Evolutionary conservation across 2,797 vertebrate species (phyloP).

Genomic region (Margarornis squamiger): DNA sequence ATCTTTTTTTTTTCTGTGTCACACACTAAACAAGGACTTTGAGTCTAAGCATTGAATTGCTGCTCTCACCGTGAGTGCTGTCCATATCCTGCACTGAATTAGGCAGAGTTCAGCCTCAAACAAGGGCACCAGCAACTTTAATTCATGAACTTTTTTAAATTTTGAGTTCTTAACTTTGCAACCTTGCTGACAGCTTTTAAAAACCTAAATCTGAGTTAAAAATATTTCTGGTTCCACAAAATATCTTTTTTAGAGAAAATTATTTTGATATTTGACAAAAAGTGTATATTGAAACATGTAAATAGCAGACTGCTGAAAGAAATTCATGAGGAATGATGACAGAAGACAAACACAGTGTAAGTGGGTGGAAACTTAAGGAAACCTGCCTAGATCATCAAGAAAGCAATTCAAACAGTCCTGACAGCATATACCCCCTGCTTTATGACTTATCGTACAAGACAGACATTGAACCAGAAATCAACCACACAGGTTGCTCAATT

Average conservation of each 20-base stretch:
- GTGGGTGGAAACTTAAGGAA: background rate
- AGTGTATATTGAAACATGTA: background rate
- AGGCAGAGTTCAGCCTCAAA: background rate
- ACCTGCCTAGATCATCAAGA: background rate
- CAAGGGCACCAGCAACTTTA: background rate
- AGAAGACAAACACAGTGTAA: background rate
- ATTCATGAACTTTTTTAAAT: background rate
- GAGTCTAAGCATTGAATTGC: background rate
- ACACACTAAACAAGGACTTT: background rate
- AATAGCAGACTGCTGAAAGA: background rate
- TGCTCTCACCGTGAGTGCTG: background rate
- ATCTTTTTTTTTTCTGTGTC: background rate
- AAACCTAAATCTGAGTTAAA: background rate
- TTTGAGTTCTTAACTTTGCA: background rate
- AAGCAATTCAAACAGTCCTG: background rate
- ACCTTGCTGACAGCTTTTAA: background rate
- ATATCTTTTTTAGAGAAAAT: background rate
- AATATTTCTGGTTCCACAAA: background rate
- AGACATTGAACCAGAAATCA: constrained; percentile 11
- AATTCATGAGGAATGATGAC: background rate
- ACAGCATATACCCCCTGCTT: background rate
- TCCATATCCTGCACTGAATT: background rate
- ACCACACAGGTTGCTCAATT: background rate
- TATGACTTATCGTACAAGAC: background rate
- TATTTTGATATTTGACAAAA: background rate